phyloP scores from a whole-genome alignment of 2,888 invertebrate species.

The Coleophora flavipennella region DNA sequence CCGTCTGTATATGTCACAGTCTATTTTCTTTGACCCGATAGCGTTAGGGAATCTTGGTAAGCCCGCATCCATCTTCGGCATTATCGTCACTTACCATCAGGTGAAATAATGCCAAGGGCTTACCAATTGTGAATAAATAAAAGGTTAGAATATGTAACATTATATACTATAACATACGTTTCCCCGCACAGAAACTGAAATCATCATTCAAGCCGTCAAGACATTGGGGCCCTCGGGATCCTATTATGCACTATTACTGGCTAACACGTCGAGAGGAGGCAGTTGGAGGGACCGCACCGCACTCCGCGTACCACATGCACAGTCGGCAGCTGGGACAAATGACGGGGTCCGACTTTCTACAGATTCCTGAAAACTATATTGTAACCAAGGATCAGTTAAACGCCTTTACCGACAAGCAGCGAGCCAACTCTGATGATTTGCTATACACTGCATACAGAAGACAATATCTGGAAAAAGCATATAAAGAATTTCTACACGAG shows the following conservation, averaged over 20 bases:
- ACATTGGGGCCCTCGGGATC: slow-evolving; percentile 62
- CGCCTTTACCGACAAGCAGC: slow-evolving; percentile 21
- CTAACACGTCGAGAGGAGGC: slow-evolving; percentile 40
- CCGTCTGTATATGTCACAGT: too few species aligned
- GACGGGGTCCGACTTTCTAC: slow-evolving; percentile 30
- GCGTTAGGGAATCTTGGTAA: too few species aligned
- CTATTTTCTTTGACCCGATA: too few species aligned
- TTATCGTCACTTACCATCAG: too few species aligned
- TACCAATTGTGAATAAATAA: too few species aligned
- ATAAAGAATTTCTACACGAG: slow-evolving; percentile 11
- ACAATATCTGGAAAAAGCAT: slow-evolving; percentile 21
- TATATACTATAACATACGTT: too few species aligned
- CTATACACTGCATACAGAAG: slow-evolving; percentile 37
- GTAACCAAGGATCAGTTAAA: not conserved
- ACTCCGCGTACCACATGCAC: slow-evolving; percentile 27
- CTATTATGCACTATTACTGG: slow-evolving; percentile 61
- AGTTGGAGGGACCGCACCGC: slow-evolving; percentile 18
- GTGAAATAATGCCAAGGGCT: too few species aligned
- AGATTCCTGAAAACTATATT: slow-evolving; percentile 11
- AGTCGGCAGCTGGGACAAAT: slow-evolving; percentile 40
- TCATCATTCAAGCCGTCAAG: slow-evolving; percentile 52
- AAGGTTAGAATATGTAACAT: too few species aligned
- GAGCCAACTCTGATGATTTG: slow-evolving; percentile 53
- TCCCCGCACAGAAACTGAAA: slow-evolving; percentile 44
- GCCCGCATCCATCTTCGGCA: too few species aligned